Base-by-base conservation (phyloP, 2,888 invertebrate species). In the Gymnoscelis rufifasciata region DNA sequence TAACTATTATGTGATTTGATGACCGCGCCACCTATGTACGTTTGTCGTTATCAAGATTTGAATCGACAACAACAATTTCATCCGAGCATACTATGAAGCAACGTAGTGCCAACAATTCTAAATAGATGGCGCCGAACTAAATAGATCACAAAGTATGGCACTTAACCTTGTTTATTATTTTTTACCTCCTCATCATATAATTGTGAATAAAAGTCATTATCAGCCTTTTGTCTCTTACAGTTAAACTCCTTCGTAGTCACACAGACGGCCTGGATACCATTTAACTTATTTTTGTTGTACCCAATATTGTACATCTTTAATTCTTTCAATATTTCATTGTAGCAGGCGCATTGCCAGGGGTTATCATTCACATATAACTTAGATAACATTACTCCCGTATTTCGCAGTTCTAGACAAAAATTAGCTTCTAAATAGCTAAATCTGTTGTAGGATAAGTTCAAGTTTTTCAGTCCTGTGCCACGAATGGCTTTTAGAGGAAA, bases 341-440 rank as follows among this genome's bases (percentile, higher is more conserved):
- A 59, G 55, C 86, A 86, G 0, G 76, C 64, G 52, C 87, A 87
- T 43, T 84, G 83, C 82, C 83, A 86, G 1, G 83, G 84, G 45
- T 86, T 87, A n/a, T 78, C 72, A 11, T 81, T 73, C 19, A 86
- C 79, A 43, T 69, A 73, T 42, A 86, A 78, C 48, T 79, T 80
- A 1, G 57, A 66, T 15, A 86, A 49, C 13, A 33, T 62, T 0
- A 67, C 74, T 0, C 83, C 81, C 2, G 73, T 74, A 51, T 81
- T 82, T 35, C 55, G 69, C 1, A 84, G 53, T 29, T 83, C 81
- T 15, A 81, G 60, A 38, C 72, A 75, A 57, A 87, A 87, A 51
- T 86, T 84, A 26, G 76, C 73, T 11, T 64, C 59, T 19, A 87
- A 64, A 62, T 76, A 84, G 0, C 79, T 77, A 14, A 86, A 71